Evolutionary conservation across 2,113 vertebrate genomes (phyloP).

Genomic region (Mus spicilegus): DNA sequence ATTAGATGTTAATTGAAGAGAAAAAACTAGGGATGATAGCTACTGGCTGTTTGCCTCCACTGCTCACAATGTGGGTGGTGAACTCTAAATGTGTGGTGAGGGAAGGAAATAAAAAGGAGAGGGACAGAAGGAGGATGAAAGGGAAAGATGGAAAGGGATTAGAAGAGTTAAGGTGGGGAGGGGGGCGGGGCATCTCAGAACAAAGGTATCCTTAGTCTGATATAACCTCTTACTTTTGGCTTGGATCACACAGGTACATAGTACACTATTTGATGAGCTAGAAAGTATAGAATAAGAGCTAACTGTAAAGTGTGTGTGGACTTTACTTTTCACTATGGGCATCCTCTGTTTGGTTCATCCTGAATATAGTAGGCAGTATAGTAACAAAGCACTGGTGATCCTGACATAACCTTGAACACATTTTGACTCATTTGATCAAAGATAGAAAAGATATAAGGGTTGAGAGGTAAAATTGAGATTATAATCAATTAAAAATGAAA

Average conservation of each 20-base stretch:
- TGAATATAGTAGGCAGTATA: neutral
- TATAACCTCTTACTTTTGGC: neutral
- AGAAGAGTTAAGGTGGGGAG: neutral
- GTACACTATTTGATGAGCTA: neutral
- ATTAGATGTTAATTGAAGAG: neutral
- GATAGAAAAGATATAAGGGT: neutral
- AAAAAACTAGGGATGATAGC: neutral
- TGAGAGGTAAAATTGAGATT: neutral
- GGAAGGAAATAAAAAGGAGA: neutral
- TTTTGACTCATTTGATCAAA: neutral
- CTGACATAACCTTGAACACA: neutral
- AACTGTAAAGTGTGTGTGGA: neutral
- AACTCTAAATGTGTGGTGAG: neutral
- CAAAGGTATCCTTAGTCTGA: neutral
- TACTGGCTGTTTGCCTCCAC: neutral
- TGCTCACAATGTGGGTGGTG: neutral
- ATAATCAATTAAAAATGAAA: neutral
- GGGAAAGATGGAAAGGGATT: neutral
- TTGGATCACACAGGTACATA: neutral
- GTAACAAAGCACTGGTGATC: neutral
- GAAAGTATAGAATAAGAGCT: neutral
- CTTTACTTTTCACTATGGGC: neutral
- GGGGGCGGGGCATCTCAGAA: neutral
- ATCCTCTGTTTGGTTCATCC: accelerated
- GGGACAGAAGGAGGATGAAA: neutral